Conservation (phyloP, 2,797 vertebrate genomes). For the Rhynchotus rufescens region DNA sequence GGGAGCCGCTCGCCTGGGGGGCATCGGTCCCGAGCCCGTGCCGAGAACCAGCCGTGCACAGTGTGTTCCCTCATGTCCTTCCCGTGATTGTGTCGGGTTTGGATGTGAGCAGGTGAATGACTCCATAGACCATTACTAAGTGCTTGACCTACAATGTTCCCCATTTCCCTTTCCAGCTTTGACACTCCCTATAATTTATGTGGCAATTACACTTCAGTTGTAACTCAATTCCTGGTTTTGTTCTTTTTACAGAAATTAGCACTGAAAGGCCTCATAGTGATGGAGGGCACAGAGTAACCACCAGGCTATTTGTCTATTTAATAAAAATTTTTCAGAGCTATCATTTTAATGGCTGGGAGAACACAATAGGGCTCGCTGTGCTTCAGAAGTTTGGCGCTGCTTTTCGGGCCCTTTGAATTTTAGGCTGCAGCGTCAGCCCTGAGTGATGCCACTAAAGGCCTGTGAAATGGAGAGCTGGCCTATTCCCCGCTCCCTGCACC, state of each 20-base stretch:
- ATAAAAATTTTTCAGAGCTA: constrained; percentile 15
- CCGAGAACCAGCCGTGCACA: neutral
- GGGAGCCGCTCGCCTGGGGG: neutral
- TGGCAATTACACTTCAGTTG: constrained; percentile 40
- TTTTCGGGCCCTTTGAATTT: constrained; percentile 5
- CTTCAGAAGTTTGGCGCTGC: neutral
- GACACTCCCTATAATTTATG: constrained; percentile 43
- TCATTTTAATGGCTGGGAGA: neutral
- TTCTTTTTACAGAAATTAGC: constrained; percentile 51
- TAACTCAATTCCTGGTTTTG: constrained; percentile 47
- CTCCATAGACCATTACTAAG: constrained; percentile 10
- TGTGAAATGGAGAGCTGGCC: constrained; percentile 42
- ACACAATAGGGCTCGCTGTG: neutral
- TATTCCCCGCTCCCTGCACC: neutral
- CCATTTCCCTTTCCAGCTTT: constrained; percentile 39
- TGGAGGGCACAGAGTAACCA: constrained; percentile 11
- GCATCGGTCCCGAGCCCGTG: neutral
- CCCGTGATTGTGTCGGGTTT: neutral
- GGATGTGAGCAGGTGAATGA: constrained; percentile 47
- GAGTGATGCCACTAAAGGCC: neutral
- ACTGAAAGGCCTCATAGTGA: constrained; percentile 1
- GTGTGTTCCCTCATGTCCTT: neutral
- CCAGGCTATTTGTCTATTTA: constrained; percentile 39
- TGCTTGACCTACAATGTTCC: constrained; percentile 5
- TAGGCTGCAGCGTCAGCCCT: neutral